Evolutionary conservation across 2,113 vertebrate species (phyloP).

Genomic region (Stegostoma tigrinum): DNA sequence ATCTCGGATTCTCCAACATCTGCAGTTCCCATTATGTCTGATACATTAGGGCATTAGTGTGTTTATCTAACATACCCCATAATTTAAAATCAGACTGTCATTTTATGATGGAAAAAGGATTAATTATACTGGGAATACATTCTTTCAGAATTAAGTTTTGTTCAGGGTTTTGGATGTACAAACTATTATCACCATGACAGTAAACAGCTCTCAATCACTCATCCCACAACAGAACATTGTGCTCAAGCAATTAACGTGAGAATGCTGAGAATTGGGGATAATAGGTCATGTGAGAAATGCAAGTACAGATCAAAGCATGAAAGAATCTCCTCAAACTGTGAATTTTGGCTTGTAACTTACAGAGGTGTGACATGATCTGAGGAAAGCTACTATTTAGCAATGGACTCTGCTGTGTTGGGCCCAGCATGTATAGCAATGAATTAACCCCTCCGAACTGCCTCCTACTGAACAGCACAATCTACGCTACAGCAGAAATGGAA

Average conservation of each 20-base stretch:
- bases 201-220: background rate
- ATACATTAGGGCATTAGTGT: background rate
- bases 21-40: too few relatives aligned
- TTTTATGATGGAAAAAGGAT: background rate
- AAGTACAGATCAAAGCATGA: background rate
- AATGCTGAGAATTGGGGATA: background rate
- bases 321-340: background rate
- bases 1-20: too few relatives aligned
- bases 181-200: background rate
- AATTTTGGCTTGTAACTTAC: slow-evolving; percentile 30
- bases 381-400: slow-evolving; percentile 9
- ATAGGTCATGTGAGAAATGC: background rate
- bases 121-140: background rate
- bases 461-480: slow-evolving; percentile 14
- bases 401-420: background rate
- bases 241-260: background rate
- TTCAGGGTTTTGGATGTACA: background rate
- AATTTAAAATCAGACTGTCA: background rate
- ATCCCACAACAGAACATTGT: background rate
- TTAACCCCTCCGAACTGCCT: background rate
- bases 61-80: background rate
- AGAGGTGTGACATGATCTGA: slow-evolving; percentile 37
- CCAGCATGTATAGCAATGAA: background rate
- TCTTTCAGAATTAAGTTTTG: background rate
- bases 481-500: slow-evolving; percentile 10